A percentile compares a stretch with the other conserved stretches of the same genome.
These are phyloP conservation scores for Bufo bufo DNA, from an alignment of 2,113 vertebrate species.

Conservation along the genomic window DNA sequence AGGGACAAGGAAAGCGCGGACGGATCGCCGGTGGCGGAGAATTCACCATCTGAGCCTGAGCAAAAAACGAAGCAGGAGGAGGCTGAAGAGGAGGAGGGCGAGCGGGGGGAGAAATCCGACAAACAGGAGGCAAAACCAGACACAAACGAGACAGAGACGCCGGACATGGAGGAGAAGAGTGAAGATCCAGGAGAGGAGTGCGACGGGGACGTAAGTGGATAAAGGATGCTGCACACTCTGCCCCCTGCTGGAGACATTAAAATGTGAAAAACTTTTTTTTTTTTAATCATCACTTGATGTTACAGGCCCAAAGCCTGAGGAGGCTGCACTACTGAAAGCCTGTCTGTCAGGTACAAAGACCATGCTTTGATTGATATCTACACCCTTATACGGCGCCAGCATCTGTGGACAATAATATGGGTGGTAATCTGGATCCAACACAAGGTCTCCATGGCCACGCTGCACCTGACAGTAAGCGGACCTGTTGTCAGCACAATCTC, in stretches of 20 bases:
- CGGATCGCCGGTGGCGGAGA: constrained; percentile 26
- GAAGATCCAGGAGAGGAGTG: constrained; percentile 2
- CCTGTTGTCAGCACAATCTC: neutral
- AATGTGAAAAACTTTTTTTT: neutral
- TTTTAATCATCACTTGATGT: neutral
- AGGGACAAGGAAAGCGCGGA: constrained; percentile 3
- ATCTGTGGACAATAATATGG: neutral
- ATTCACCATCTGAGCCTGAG: constrained; percentile 20
- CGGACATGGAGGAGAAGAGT: constrained; percentile 51
- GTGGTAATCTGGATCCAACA: neutral
- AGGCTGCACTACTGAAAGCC: neutral
- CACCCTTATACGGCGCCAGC: neutral
- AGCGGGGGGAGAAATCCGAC: neutral
- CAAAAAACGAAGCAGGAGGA: neutral
- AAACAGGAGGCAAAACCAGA: constrained; percentile 18
- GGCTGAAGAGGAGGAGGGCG: neutral
- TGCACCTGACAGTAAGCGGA: too few relatives aligned
- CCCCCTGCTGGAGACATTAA: neutral
- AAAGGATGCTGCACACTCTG: neutral
- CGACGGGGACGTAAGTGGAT: constrained; percentile 61
- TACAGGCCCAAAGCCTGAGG: neutral
- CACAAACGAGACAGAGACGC: neutral
- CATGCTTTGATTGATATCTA: too few relatives aligned
- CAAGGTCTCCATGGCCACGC: too few relatives aligned
- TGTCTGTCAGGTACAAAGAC: too few relatives aligned